Percentiles rank a stretch among this genome's conserved stretches.
These are phyloP conservation scores for Muntiacus reevesi DNA, from an alignment of 2,113 vertebrate species.

Conservation along the genomic window DNA sequence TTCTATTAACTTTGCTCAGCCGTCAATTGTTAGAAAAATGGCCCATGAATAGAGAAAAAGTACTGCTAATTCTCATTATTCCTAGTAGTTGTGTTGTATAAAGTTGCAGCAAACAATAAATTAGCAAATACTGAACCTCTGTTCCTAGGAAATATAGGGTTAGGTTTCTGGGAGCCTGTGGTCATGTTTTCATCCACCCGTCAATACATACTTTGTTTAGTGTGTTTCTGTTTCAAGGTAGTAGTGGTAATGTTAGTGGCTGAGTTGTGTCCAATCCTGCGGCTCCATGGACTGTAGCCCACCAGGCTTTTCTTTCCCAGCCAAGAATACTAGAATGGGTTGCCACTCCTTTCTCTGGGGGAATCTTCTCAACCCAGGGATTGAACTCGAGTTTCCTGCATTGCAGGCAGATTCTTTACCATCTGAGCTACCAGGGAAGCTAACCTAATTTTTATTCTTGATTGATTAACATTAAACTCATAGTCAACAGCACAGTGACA, in stretches of 20 bases:
- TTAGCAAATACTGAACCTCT: not conserved
- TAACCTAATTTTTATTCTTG: not conserved
- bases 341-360: not conserved
- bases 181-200: not conserved
- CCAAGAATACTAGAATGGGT: not conserved
- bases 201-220: not conserved
- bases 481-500: not conserved
- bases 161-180: not conserved
- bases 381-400: not conserved
- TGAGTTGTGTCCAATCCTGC: not conserved
- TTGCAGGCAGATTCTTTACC: not conserved
- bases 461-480: not conserved
- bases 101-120: not conserved
- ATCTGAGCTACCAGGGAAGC: not conserved
- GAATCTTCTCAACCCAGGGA: not conserved
- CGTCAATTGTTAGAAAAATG: not conserved
- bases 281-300: not conserved
- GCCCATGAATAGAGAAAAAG: not conserved
- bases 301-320: not conserved
- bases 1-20: not conserved
- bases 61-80: not conserved
- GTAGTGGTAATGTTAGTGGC: not conserved
- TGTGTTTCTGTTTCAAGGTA: not conserved
- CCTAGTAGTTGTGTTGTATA: not conserved
- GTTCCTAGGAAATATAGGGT: not conserved